A percentile compares a stretch with the other conserved stretches of the same genome.
phyloP scores from a whole-genome alignment of 1,140 invertebrate species.

The Wasmannia auropunctata region DNA sequence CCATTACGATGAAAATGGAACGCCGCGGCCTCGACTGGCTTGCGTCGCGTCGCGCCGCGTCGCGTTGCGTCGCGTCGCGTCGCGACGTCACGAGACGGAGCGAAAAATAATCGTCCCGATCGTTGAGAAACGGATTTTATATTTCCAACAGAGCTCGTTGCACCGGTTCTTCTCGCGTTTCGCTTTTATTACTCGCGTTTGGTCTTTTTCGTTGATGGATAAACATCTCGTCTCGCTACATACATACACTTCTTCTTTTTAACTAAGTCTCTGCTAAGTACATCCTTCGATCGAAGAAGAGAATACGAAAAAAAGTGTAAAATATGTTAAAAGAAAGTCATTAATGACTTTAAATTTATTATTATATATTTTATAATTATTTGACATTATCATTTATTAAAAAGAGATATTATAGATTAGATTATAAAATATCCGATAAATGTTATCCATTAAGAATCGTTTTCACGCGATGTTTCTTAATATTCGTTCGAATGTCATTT shows the following conservation, averaged over 20 bases:
- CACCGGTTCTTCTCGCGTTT: slow-evolving; percentile 25
- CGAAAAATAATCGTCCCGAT: slow-evolving; percentile 52
- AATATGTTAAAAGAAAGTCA: neutral
- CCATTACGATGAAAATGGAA: slow-evolving; percentile 72
- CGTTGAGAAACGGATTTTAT: slow-evolving; percentile 38
- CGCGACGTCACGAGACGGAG: slow-evolving; percentile 36
- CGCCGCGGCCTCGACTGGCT: slow-evolving; percentile 38
- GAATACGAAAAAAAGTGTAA: neutral
- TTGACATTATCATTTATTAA: no score
- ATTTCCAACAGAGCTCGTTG: slow-evolving; percentile 28
- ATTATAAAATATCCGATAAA: neutral
- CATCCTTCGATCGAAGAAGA: neutral
- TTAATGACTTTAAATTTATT: neutral
- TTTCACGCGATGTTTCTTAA: no score
- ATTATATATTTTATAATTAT: neutral
- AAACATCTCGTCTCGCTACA: slow-evolving; percentile 27
- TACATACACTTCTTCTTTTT: slow-evolving; percentile 15
- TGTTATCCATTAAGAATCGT: no score
- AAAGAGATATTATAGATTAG: no score
- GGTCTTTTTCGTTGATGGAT: slow-evolving; percentile 1
- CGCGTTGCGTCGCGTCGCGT: slow-evolving; percentile 17
- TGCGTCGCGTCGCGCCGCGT: neutral
- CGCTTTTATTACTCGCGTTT: slow-evolving; percentile 10
- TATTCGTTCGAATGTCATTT: neutral
- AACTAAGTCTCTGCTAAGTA: neutral